These are phyloP conservation scores for Agapostemon virescens DNA, from an alignment of 2,888 invertebrate genomes.

Conservation along the genomic window DNA sequence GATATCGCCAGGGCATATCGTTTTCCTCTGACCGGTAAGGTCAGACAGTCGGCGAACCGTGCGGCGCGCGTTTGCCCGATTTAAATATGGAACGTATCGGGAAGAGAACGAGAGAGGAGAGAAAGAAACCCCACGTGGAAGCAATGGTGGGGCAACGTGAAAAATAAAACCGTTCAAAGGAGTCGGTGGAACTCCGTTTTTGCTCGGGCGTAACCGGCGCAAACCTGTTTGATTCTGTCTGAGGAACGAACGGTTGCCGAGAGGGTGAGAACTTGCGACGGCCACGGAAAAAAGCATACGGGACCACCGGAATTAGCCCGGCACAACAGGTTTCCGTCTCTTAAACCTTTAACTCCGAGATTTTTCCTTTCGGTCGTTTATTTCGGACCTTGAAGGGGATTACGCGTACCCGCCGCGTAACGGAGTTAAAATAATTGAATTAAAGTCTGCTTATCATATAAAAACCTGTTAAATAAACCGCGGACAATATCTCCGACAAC, in stretches of 20 bases:
- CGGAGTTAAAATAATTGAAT: constrained; percentile 46
- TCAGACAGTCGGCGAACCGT: background rate
- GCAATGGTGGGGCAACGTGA: background rate
- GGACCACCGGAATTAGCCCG: constrained; percentile 31
- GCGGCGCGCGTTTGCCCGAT: background rate
- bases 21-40: background rate
- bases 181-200: constrained; percentile 54
- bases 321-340: constrained; percentile 66
- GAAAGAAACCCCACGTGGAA: background rate
- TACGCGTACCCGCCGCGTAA: constrained; percentile 29
- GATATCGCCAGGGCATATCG: background rate
- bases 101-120: background rate
- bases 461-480: constrained; percentile 39
- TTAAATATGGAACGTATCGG: constrained; percentile 6
- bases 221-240: constrained; percentile 68
- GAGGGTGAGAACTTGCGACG: constrained; percentile 61
- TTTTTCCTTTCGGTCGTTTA: constrained; percentile 48
- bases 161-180: constrained; percentile 47
- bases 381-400: constrained; percentile 45
- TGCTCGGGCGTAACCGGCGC: constrained; percentile 41
- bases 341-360: constrained; percentile 60
- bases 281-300: constrained; percentile 33
- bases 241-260: constrained; percentile 60
- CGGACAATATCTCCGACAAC: background rate
- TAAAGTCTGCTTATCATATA: constrained; percentile 45